Evolutionary conservation across 2,888 invertebrate species (phyloP).

Genomic region (Stegana nigrithorax): DNA sequence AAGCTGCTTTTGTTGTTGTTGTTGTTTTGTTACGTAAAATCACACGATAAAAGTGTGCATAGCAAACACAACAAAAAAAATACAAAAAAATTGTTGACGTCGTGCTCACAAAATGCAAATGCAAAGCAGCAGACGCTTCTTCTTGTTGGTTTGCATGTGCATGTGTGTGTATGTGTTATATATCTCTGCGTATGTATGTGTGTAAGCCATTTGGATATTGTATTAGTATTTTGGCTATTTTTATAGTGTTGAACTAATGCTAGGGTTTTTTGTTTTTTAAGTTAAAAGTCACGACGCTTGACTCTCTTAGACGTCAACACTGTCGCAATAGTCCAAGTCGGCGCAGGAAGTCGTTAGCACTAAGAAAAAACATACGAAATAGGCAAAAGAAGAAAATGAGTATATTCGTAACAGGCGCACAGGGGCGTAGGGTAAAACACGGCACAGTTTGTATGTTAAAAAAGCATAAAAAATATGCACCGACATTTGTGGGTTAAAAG

Average conservation of each 20-base stretch:
- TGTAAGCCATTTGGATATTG: constrained; percentile 4
- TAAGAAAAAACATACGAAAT: not conserved
- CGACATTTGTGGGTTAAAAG: constrained; percentile 11
- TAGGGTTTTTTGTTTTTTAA: constrained; percentile 12
- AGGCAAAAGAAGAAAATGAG: not conserved
- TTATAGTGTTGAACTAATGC: constrained; percentile 6
- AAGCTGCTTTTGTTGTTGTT: constrained; percentile 20
- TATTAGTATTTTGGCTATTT: not conserved
- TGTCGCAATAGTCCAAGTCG: constrained; percentile 4
- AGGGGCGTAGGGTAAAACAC: too few relatives aligned
- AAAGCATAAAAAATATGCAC: constrained; percentile 5
- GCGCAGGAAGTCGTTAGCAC: constrained; percentile 13
- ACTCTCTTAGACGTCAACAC: not conserved
- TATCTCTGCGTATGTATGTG: constrained; percentile 3
- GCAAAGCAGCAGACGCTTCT: not conserved
- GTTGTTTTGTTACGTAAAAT: constrained; percentile 36
- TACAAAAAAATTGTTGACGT: not conserved
- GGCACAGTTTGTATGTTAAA: too few relatives aligned
- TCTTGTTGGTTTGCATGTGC: not conserved
- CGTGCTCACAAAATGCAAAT: not conserved
- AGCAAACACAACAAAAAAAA: constrained; percentile 23
- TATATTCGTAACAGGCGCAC: too few relatives aligned
- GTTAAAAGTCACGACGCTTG: constrained; percentile 3
- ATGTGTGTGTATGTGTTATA: not conserved
- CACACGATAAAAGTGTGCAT: constrained; percentile 38